phyloP scores from a whole-genome alignment of 2,113 vertebrate genomes.

The Psittacara wagleri region DNA sequence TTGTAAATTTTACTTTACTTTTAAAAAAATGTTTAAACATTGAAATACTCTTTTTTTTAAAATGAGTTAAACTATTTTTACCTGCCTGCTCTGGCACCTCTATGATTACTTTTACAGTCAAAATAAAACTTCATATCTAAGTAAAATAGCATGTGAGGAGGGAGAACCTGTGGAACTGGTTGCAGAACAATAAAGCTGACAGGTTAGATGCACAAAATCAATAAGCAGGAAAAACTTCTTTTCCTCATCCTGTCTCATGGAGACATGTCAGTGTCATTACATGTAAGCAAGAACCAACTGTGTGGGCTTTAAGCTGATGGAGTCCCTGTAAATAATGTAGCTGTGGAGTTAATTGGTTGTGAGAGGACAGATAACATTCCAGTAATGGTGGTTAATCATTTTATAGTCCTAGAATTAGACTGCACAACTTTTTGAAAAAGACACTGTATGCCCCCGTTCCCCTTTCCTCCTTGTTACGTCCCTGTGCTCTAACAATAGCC shows the following conservation, averaged over 20 bases:
- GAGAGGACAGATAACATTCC: neutral
- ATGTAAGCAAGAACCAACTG: neutral
- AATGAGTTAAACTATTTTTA: neutral
- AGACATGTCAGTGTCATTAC: neutral
- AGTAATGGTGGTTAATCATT: neutral
- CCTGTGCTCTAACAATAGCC: neutral
- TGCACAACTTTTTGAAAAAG: neutral
- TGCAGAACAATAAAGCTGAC: neutral
- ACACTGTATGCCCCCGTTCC: fast-evolving
- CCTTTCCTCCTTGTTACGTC: neutral
- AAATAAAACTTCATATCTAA: neutral
- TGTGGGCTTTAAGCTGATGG: neutral
- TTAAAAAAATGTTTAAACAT: neutral
- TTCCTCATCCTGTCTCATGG: neutral
- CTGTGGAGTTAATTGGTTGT: neutral
- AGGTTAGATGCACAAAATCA: neutral
- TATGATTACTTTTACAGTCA: neutral
- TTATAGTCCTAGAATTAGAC: neutral
- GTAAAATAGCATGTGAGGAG: neutral
- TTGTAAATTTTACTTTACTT: neutral
- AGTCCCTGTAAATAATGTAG: neutral
- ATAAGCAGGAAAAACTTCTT: neutral
- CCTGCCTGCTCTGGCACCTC: neutral
- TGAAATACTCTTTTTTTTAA: neutral
- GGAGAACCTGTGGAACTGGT: neutral